Evolutionary conservation across 2,113 vertebrate species (phyloP), one percentile per base, ranked within the genome.

Genomic region (Leptosomus discolor): DNA sequence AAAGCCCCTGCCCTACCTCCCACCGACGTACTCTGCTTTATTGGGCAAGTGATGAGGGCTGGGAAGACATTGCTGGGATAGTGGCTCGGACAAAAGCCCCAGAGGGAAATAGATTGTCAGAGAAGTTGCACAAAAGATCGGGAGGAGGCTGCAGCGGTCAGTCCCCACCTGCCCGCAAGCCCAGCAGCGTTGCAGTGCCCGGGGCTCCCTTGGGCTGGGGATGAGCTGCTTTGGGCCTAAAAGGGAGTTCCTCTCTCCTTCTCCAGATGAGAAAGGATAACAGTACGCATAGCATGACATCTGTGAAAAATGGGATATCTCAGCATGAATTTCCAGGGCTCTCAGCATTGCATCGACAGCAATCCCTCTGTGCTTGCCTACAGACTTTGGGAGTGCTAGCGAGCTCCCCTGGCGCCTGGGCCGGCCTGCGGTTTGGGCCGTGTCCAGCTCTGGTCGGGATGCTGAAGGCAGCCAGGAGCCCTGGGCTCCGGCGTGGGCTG

Each of bases 151-250:
- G 83, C 46, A 6, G 68, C 22, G 53, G n/a, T 18, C 56, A 2
- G 56, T 80, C 88, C 82, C 53, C n/a, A 1, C 84, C 64, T 46
- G 75, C 70, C 73, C 1, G 2, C 3, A 1, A 43, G 53, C 48
- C 82, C 75, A 51, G 67, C 70, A 92, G 95, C 34, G 0, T 15
- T 88, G 85, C 70, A 51, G 77, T 7, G 26, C 63, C 77, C 22
- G 45, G 43, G 54, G 61, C 65, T 86, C 41, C 41, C 80, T 90
- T 79, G 63, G 85, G 69, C 71, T 91, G 90, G 85, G 93, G 88
- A 67, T 91, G 53, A 94, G 43, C 95, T 93, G 82, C 82, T 76
- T 79, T 84, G 84, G 90, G 88, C 60, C 39, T n/a, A 41, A 36
- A 14, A 65, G 68, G 93, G 88, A 45, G 65, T 21, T 92, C 51